Conservation (phyloP, 2,888 invertebrate genomes). For the Andrena chrysosceles region DNA sequence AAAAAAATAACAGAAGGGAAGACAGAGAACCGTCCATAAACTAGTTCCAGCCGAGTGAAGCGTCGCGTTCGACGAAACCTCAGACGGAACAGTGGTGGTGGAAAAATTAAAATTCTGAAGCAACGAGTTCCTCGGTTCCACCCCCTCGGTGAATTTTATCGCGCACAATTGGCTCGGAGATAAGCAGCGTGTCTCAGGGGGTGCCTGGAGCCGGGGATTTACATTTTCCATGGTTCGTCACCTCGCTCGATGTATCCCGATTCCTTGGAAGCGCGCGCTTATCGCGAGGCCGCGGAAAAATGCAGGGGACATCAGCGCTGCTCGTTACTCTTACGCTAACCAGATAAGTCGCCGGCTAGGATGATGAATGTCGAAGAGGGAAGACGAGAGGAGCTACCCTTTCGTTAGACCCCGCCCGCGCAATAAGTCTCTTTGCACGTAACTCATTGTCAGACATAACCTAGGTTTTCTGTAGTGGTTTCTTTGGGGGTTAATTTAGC, state of each 20-base stretch:
- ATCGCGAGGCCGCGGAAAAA: conserved; percentile 1
- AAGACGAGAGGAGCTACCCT: conserved; percentile 34
- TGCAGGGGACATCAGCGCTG: neutral
- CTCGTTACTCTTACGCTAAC: conserved; percentile 79
- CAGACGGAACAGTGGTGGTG: neutral
- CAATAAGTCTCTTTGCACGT: neutral
- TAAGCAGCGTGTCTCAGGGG: neutral
- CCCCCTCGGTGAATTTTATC: conserved; percentile 1
- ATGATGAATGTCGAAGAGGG: conserved; percentile 33
- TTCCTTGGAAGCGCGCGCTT: conserved; percentile 13
- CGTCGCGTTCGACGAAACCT: conserved; percentile 16
- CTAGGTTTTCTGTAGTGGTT: neutral
- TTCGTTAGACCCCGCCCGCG: neutral
- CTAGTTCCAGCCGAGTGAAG: neutral
- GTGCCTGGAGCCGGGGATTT: neutral
- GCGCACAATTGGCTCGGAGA: conserved; percentile 7
- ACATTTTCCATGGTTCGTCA: conserved; percentile 20
- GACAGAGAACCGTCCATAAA: conserved; percentile 32
- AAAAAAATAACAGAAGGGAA: neutral
- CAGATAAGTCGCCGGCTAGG: conserved; percentile 76
- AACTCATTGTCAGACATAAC: too few species aligned
- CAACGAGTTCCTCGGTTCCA: neutral
- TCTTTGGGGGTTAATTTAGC: conserved; percentile 2
- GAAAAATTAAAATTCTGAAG: neutral
- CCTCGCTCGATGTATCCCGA: neutral